Base-by-base conservation (phyloP, 2,797 vertebrate species). In the Hapalemur alaotrensis region DNA sequence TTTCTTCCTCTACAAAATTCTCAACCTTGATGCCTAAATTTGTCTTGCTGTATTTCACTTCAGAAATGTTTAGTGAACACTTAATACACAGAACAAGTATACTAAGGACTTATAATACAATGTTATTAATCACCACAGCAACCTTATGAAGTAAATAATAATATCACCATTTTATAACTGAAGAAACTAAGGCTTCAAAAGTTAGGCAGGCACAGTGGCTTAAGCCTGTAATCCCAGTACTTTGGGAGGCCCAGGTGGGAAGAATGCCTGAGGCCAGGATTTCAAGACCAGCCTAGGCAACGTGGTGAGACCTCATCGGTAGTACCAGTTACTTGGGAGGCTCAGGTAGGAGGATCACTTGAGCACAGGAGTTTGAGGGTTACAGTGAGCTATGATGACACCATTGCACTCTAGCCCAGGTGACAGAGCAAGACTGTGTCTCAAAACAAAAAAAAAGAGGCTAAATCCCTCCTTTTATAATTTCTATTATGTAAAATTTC, bases 81-180 rank as follows among this genome's bases (percentile, higher is more conserved):
- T 67, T 52, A 78, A 13, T 89, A 13, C 28, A 82, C 17, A 73
- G 5, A 85, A 30, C 4, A 79, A 67, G 28, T 54, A 86, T 32
- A 43, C n/a, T 83, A 83, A 79, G 35, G 61, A 32, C 35, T 91
- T 93, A 80, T 89, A 85, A 79, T 63, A 87, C 9, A 93, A 23
- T 57, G 30, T 90, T 83, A 87, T 43, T 79, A 93, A 89, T 63
- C 20, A 18, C 73, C 82, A 95, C 28, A 91, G 20, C 38, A 87
- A 93, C 35, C 28, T 67, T 78, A 87, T 46, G 32, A 91, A 85
- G 17, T 35, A 95, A 54, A 52, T 54, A 96, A 52, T 87, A 94
- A 38, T 79, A 88, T 4, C 22, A 61, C 22, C 79, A 96, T 82
- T 97, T 95, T 78, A 82, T 67, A 88, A 81, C 1, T 32, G 38